phyloP scores from a whole-genome alignment of 1,140 invertebrate species.

The Scaptomyza montana region DNA sequence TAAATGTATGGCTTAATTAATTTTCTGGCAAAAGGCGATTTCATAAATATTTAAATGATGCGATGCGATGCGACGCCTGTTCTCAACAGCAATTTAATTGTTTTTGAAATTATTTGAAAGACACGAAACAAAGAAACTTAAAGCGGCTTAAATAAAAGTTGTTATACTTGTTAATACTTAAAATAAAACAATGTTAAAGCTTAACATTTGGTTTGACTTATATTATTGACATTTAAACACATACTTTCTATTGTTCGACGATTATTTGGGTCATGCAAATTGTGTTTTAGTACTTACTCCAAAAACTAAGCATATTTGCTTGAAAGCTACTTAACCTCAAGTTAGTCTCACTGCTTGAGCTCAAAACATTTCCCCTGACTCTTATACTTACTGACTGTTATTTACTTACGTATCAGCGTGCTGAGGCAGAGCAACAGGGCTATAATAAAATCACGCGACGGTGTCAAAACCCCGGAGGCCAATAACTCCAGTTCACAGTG shows the following conservation, averaged over 20 bases:
- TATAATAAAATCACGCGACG: slow-evolving; percentile 92
- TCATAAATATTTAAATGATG: slow-evolving; percentile 68
- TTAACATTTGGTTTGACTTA: too few relatives aligned
- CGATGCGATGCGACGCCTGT: neutral
- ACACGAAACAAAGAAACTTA: too few relatives aligned
- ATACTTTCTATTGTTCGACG: too few relatives aligned
- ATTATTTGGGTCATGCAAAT: slow-evolving; percentile 15
- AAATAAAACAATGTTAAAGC: too few relatives aligned
- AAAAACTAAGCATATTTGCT: neutral
- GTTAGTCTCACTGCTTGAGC: neutral
- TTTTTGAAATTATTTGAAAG: neutral
- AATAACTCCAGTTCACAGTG: slow-evolving; percentile 91
- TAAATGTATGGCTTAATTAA: slow-evolving; percentile 73
- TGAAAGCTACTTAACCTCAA: slow-evolving; percentile 29
- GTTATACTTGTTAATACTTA: too few relatives aligned
- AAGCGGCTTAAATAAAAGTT: too few relatives aligned
- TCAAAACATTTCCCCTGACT: neutral
- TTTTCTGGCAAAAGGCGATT: slow-evolving; percentile 52
- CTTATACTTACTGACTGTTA: slow-evolving; percentile 3
- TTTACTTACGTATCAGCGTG: slow-evolving; percentile 90
- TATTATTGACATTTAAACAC: too few relatives aligned
- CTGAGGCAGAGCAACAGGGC: slow-evolving; percentile 90
- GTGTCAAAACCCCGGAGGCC: slow-evolving; percentile 90
- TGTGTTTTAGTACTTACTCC: slow-evolving; percentile 16
- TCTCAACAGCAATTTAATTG: slow-evolving; percentile 6